Conservation (phyloP, 2,888 invertebrate genomes). For the Amblyjoppa fuscipennis region DNA sequence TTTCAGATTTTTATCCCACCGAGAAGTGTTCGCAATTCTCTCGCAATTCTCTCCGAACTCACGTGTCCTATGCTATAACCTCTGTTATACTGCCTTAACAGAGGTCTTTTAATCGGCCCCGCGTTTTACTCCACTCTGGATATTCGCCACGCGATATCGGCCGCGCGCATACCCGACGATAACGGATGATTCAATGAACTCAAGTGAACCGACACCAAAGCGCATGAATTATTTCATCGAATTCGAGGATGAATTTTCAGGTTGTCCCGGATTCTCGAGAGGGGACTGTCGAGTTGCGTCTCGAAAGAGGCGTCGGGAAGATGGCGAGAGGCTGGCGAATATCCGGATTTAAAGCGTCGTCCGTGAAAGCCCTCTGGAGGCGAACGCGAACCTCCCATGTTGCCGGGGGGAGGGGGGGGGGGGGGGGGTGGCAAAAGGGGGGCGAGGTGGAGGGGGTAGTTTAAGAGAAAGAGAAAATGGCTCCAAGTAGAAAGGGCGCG, state of each 20-base stretch:
- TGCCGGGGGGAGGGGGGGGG: slow-evolving; percentile 68
- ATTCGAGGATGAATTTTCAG: background rate
- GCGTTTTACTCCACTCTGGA: slow-evolving; percentile 27
- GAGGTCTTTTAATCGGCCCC: slow-evolving; percentile 45
- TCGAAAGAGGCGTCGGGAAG: slow-evolving; percentile 51
- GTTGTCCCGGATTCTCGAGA: slow-evolving; percentile 28
- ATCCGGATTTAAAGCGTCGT: slow-evolving; percentile 85
- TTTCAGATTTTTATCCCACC: no score
- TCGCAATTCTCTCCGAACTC: no score
- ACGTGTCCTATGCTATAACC: no score
- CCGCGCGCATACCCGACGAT: slow-evolving; percentile 65
- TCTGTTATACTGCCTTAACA: no score
- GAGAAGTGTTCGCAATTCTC: no score
- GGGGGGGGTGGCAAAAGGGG: slow-evolving; percentile 66
- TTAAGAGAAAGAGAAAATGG: slow-evolving; percentile 85
- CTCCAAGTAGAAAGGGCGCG: slow-evolving; percentile 48
- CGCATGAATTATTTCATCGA: slow-evolving; percentile 9
- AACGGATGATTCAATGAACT: no score
- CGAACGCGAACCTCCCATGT: slow-evolving; percentile 69
- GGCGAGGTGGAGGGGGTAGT: slow-evolving; percentile 73
- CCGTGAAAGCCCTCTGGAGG: slow-evolving; percentile 84
- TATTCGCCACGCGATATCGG: slow-evolving; percentile 32
- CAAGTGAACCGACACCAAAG: no score
- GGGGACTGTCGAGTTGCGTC: background rate
- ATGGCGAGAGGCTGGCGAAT: slow-evolving; percentile 75